Percentiles rank a stretch among this genome's conserved stretches.
Evolutionary conservation across 2,797 vertebrate species (phyloP).

Genomic region (Sus cebifrons): DNA sequence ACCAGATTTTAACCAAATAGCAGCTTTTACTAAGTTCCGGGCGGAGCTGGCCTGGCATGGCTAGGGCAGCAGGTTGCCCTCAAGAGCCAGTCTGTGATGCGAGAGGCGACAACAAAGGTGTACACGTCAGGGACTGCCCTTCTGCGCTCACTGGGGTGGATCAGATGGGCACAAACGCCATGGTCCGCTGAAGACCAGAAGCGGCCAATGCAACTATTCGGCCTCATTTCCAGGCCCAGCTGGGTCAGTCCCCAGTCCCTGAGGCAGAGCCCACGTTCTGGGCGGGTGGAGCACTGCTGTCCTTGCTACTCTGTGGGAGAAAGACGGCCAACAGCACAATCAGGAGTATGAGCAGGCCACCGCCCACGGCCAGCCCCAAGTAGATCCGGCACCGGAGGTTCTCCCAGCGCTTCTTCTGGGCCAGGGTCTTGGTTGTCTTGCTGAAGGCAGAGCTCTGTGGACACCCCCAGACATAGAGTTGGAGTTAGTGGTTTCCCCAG

Average conservation of each 20-base stretch:
- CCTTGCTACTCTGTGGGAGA: neutral
- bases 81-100: constrained; percentile 20
- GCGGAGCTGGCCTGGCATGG: neutral
- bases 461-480: constrained; percentile 50
- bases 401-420: constrained; percentile 69
- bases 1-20: constrained; percentile 69
- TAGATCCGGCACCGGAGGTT: constrained; percentile 71
- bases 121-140: neutral
- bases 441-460: constrained; percentile 86
- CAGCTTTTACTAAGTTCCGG: constrained; percentile 81
- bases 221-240: constrained; percentile 9
- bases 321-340: constrained; percentile 67
- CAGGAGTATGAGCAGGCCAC: constrained; percentile 61
- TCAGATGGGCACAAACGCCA: neutral
- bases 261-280: neutral
- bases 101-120: neutral
- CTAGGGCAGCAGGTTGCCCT: constrained; percentile 46
- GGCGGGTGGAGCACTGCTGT: neutral
- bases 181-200: constrained; percentile 60
- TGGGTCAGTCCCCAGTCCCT: constrained; percentile 55
- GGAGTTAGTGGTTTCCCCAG: constrained; percentile 34
- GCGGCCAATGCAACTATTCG: neutral
- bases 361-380: constrained; percentile 72
- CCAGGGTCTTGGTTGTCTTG: constrained; percentile 81
- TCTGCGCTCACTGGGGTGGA: neutral